Conservation (phyloP, 2,113 vertebrate species). For the Nothobranchius furzeri region DNA sequence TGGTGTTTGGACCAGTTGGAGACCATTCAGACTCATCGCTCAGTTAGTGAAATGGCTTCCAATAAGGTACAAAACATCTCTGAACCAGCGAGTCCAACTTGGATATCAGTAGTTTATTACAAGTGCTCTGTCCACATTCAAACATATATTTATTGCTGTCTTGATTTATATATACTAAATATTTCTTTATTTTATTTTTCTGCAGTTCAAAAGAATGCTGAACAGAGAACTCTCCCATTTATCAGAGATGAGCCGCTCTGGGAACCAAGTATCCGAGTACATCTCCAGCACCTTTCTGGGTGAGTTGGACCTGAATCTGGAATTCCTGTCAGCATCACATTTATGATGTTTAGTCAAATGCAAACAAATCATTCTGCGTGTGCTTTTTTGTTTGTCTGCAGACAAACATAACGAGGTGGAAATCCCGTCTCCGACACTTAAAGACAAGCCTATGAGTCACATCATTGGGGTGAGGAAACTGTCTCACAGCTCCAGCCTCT, state of each 20-base stretch:
- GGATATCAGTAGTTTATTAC: neutral
- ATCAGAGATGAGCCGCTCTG: slow-evolving; percentile 80
- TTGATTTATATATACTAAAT: neutral
- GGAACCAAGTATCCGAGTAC: slow-evolving; percentile 84
- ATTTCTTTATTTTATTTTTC: neutral
- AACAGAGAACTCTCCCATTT: slow-evolving; percentile 89
- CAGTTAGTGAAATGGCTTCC: slow-evolving; percentile 83
- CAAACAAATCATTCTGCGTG: neutral
- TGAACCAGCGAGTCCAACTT: neutral
- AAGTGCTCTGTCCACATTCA: neutral
- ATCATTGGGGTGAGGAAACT: slow-evolving; percentile 76
- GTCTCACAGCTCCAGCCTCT: slow-evolving; percentile 77
- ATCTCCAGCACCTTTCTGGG: slow-evolving; percentile 89
- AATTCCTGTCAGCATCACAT: neutral
- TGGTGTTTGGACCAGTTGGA: slow-evolving; percentile 96
- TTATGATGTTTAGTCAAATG: neutral
- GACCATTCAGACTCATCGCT: slow-evolving; percentile 89
- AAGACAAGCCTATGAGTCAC: slow-evolving; percentile 78
- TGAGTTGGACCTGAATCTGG: slow-evolving; percentile 63
- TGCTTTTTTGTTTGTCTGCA: slow-evolving; percentile 28
- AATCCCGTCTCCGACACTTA: slow-evolving; percentile 72
- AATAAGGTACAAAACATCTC: slow-evolving; percentile 70
- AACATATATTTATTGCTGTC: neutral
- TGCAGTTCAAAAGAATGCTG: slow-evolving; percentile 91
- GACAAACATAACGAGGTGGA: slow-evolving; percentile 78